These are phyloP conservation scores for Hippocampus comes DNA, from an alignment of 2,113 vertebrate genomes.

Conservation along the genomic window DNA sequence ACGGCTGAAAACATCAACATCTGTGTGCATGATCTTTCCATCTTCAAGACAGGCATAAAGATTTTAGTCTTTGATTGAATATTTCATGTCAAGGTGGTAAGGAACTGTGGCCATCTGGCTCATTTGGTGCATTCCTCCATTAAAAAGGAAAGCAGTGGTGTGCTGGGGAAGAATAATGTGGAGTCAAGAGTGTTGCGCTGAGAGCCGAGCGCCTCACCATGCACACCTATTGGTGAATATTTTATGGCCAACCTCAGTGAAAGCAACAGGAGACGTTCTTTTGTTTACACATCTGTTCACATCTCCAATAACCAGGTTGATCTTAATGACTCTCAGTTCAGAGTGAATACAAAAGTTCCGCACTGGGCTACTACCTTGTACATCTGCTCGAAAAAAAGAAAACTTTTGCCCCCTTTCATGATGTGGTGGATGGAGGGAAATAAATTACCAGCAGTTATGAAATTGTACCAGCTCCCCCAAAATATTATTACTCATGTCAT, in stretches of 20 bases:
- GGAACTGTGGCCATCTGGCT: slow-evolving; percentile 66
- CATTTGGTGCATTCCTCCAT: slow-evolving; percentile 40
- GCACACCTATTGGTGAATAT: slow-evolving; percentile 56
- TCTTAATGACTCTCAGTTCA: slow-evolving; percentile 34
- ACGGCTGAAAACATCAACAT: slow-evolving; percentile 40
- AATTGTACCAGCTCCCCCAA: neutral
- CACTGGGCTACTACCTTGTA: neutral
- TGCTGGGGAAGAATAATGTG: slow-evolving; percentile 23
- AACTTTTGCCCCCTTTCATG: neutral
- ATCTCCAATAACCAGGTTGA: slow-evolving; percentile 34
- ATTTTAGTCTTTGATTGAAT: slow-evolving; percentile 62
- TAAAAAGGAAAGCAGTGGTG: slow-evolving; percentile 22
- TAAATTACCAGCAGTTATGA: neutral
- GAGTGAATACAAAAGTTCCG: slow-evolving; percentile 16
- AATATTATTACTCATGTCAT: neutral
- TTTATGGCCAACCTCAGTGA: slow-evolving; percentile 55
- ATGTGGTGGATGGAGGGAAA: neutral
- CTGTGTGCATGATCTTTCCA: slow-evolving; percentile 43
- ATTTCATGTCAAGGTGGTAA: slow-evolving; percentile 59
- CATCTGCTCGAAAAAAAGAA: neutral
- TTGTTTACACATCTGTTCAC: slow-evolving; percentile 56
- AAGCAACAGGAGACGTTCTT: slow-evolving; percentile 43
- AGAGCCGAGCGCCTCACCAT: slow-evolving; percentile 13
- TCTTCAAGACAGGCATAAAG: slow-evolving; percentile 68
- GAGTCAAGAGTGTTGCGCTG: slow-evolving; percentile 21